These are phyloP conservation scores for Pseudomyrmex gracilis DNA, from an alignment of 1,140 invertebrate genomes.

Conservation along the genomic window DNA sequence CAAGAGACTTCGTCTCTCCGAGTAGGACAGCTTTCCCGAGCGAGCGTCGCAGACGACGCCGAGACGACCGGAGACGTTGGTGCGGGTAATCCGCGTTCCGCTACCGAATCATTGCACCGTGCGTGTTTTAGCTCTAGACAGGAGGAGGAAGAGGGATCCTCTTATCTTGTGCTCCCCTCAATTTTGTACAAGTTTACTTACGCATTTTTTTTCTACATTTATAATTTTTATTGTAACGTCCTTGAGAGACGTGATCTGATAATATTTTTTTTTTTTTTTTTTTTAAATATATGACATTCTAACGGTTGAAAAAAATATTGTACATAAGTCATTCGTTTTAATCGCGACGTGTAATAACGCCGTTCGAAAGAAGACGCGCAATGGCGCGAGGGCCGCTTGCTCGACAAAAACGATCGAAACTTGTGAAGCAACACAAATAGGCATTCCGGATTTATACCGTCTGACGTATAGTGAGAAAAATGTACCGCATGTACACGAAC, in stretches of 20 bases:
- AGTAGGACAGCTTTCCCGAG: slow-evolving; percentile 17
- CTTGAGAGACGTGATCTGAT: too few species aligned
- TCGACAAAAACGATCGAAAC: slow-evolving; percentile 35
- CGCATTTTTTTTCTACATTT: neutral
- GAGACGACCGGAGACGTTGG: neutral
- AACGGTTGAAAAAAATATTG: neutral
- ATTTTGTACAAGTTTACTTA: neutral
- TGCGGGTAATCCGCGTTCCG: slow-evolving; percentile 7
- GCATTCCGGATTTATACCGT: slow-evolving; percentile 49
- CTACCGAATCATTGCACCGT: slow-evolving; percentile 10
- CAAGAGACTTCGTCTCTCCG: slow-evolving; percentile 30
- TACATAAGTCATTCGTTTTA: slow-evolving; percentile 22
- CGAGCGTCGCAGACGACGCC: neutral
- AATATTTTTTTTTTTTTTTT: too few species aligned
- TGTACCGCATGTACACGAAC: slow-evolving; percentile 42
- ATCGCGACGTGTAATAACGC: neutral
- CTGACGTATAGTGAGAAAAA: slow-evolving; percentile 52
- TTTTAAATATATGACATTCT: too few species aligned
- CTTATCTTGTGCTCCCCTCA: too few species aligned
- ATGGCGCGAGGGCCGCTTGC: neutral
- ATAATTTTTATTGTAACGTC: too few species aligned
- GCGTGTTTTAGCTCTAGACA: neutral
- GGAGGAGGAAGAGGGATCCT: neutral
- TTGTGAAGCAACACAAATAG: slow-evolving; percentile 7
- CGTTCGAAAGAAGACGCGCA: neutral